phyloP scores from a whole-genome alignment of 2,888 invertebrate species.

The Allacma fusca region DNA sequence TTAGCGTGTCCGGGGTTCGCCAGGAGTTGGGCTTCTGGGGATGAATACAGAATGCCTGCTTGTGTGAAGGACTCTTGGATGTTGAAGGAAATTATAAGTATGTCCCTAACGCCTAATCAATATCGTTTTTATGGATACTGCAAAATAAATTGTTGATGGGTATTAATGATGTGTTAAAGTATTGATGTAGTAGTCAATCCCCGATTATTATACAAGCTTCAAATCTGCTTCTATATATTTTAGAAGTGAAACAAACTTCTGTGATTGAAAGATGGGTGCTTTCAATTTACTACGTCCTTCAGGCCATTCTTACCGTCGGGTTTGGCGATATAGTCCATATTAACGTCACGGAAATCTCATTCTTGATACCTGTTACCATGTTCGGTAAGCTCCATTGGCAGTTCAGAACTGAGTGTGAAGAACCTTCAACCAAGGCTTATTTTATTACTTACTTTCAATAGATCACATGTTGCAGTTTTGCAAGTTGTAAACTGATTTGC shows the following conservation, averaged over 20 bases:
- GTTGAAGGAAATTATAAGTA: no score
- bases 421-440: no score
- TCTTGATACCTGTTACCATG: constrained; percentile 32
- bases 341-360: background rate
- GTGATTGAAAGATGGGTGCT: constrained; percentile 33
- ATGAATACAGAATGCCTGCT: constrained; percentile 44
- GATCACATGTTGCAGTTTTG: no score
- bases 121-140: no score
- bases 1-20: constrained; percentile 45
- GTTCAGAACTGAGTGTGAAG: no score
- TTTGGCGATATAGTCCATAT: constrained; percentile 36
- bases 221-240: background rate
- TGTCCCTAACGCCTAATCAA: no score
- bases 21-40: constrained; percentile 43
- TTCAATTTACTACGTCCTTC: constrained; percentile 35
- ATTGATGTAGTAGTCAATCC: background rate
- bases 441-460: no score
- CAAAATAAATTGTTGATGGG: no score
- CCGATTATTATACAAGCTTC: no score
- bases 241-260: background rate
- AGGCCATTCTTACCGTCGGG: constrained; percentile 37
- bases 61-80: constrained; percentile 39
- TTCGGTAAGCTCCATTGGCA: constrained; percentile 27
- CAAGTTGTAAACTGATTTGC: no score
- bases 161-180: no score